phyloP scores from a whole-genome alignment of 2,888 invertebrate genomes.

The Eupithecia inturbata region DNA sequence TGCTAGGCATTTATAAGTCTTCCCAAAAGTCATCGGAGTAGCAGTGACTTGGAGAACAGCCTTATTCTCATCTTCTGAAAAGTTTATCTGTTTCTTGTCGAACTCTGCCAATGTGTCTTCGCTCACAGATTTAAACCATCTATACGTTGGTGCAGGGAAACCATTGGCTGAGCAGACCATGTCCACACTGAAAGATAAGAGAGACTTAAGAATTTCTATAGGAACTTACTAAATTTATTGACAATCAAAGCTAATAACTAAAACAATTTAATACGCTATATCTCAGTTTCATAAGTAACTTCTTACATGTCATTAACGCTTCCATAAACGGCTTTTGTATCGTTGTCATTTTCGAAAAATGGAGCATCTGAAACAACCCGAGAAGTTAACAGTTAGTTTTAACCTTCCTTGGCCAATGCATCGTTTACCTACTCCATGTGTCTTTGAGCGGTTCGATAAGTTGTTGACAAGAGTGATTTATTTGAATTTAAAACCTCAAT shows the following conservation, averaged over 20 bases:
- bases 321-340: constrained; percentile 57
- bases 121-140: constrained; percentile 62
- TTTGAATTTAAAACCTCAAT: neutral
- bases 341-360: constrained; percentile 55
- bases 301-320: constrained; percentile 61
- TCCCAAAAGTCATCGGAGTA: constrained; percentile 55
- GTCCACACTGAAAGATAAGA: constrained; percentile 59
- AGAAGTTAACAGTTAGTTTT: neutral
- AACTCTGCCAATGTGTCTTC: constrained; percentile 57
- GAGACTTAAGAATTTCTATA: neutral
- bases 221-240: neutral
- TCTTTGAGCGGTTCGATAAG: neutral
- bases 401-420: neutral
- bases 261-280: neutral
- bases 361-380: constrained; percentile 61
- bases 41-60: constrained; percentile 58
- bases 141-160: constrained; percentile 64
- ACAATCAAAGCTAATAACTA: neutral
- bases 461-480: neutral
- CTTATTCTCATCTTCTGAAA: constrained; percentile 51
- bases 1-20: constrained; percentile 63
- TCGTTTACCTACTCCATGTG: neutral
- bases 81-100: constrained; percentile 56
- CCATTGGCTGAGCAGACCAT: constrained; percentile 63
- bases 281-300: neutral